Conservation (phyloP, 2,888 invertebrate genomes). For the Cantharis flavilabris region DNA sequence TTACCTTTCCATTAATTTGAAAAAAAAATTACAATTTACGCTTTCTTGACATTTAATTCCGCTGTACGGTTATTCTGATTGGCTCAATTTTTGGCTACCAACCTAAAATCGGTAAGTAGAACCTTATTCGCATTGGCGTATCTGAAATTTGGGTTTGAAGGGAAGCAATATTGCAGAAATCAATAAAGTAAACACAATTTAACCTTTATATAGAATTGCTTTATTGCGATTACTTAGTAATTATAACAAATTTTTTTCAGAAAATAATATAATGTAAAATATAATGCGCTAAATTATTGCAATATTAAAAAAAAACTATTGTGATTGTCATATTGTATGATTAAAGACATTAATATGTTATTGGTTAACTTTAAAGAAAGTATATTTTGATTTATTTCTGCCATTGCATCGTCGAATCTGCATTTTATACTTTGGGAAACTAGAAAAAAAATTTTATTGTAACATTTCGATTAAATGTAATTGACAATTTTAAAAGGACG, state of each 20-base stretch:
- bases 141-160: too few relatives aligned
- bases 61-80: too few relatives aligned
- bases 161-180: not conserved
- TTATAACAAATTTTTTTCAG: not conserved
- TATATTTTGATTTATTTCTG: conserved; percentile 19
- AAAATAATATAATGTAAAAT: conserved; percentile 1
- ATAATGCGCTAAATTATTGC: conserved; percentile 16
- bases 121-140: too few relatives aligned
- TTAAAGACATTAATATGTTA: conserved; percentile 7
- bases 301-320: conserved; percentile 10
- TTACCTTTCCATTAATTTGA: too few relatives aligned
- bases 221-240: conserved; percentile 5
- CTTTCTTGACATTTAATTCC: too few relatives aligned
- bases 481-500: conserved; percentile 27
- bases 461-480: conserved; percentile 2
- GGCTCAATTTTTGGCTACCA: too few relatives aligned
- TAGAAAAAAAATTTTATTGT: conserved; percentile 11
- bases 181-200: not conserved
- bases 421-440: conserved; percentile 15
- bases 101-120: too few relatives aligned
- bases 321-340: conserved; percentile 24
- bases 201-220: conserved; percentile 4
- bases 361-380: conserved; percentile 13
- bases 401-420: conserved; percentile 13
- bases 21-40: too few relatives aligned